Base-by-base conservation (phyloP, 1,140 invertebrate genomes). In the Aphelinus certus region DNA sequence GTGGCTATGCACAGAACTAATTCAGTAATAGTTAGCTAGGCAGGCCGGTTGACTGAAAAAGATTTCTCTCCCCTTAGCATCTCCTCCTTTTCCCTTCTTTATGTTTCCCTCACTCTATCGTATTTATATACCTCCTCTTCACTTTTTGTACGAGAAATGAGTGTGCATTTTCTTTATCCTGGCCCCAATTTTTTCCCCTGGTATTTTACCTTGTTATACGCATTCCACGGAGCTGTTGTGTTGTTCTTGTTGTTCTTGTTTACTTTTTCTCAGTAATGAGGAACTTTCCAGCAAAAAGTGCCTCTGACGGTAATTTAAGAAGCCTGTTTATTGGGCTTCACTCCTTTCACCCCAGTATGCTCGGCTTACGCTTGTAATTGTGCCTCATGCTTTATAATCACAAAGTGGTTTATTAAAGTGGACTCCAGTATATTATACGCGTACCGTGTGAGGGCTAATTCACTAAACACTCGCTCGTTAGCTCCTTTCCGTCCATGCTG, bases 371-470 rank as follows among this genome's bases (percentile, higher is more conserved):
- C 56, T 45, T 53, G 51, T 53, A 53, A 53, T 53, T 53, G 51
- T 53, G 4, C 51, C 51, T 9, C 51, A 6, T 53, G 48, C 68
- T 70, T 70, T 70, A 45, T 70, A 70, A 70, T 70, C 47, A 47
- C 68, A 7, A 70, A 70, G 68, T 70, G 68, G 47, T 70, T 70
- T 70, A 70, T 70, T 70, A 61, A 10, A 48, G 67, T 9, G 53
- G 6, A 42, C 7, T 46, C 3, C 7, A 4, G 60, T 43, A 10
- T 62, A 45, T 62, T 62, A 62, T 62, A 10, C 1, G 62, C n/a
- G 10, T 4, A 5, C 1, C 43, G 42, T 5, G 26, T 9, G 46
- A 46, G 7, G 47, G 43, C 67, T 69, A 69, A 69, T 69, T 69
- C 56, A 60, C 67, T 69, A 69, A 69, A 69, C 67, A 9, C 56